Evolutionary conservation across 1,140 invertebrate genomes (phyloP).

Genomic region (Trichomalopsis sarcophagae): DNA sequence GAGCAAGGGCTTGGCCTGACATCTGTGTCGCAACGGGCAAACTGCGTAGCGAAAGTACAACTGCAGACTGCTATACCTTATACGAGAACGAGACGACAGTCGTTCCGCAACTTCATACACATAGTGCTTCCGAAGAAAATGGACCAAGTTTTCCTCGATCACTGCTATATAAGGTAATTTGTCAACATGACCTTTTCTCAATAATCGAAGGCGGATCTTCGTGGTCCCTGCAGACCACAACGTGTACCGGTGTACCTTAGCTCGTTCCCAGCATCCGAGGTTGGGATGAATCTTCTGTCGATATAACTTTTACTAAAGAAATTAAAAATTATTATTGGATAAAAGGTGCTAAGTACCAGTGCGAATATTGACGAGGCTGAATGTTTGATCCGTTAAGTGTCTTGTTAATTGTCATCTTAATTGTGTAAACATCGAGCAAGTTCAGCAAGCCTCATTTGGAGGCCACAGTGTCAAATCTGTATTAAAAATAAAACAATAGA

Average conservation of each 20-base stretch:
- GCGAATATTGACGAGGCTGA: not conserved
- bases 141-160: constrained; percentile 36
- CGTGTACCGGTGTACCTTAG: not conserved
- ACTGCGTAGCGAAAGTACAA: constrained; percentile 19
- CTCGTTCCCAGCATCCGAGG: not conserved
- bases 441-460: not conserved
- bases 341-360: not conserved
- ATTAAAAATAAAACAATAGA: constrained; percentile 6
- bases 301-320: constrained; percentile 17
- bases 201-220: not conserved
- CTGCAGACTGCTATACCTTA: not conserved
- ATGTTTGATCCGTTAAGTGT: not conserved
- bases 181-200: not conserved
- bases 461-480: not conserved
- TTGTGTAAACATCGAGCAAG: not conserved
- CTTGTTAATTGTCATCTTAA: not conserved
- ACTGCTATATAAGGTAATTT: constrained; percentile 48
- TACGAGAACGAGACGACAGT: not conserved
- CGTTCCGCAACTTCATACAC: constrained; percentile 1
- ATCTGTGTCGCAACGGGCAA: constrained; percentile 54
- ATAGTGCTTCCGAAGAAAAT: constrained; percentile 44
- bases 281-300: not conserved
- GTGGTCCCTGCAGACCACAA: not conserved
- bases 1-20: constrained; percentile 52
- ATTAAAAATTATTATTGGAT: not conserved